Conservation (phyloP, 2,113 vertebrate genomes). For the Zootoca vivipara region DNA sequence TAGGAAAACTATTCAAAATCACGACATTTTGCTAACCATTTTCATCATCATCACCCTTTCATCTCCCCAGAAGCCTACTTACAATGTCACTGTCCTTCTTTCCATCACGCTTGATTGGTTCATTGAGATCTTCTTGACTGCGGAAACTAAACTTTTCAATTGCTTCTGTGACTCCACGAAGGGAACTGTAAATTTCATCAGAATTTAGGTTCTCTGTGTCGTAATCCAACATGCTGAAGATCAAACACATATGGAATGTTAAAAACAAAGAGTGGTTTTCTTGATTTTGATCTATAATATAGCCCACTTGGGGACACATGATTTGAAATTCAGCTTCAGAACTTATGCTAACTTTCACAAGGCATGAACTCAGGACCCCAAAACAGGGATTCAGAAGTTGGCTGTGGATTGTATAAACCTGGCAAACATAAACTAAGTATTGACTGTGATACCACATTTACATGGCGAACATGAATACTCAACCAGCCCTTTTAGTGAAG, state of each 20-base stretch:
- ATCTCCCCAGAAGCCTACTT: constrained; percentile 63
- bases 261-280: constrained; percentile 26
- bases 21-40: too few relatives aligned
- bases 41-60: not conserved
- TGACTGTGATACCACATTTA: not conserved
- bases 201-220: constrained; percentile 99
- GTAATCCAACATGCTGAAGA: constrained; percentile 94
- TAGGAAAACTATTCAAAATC: not conserved
- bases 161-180: constrained; percentile 96
- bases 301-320: constrained; percentile 11
- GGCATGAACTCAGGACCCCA: not conserved
- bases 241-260: constrained; percentile 64
- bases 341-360: not conserved
- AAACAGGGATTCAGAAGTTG: not conserved
- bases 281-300: constrained; percentile 40
- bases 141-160: constrained; percentile 99
- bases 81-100: constrained; percentile 93
- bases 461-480: not conserved
- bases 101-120: constrained; percentile 90
- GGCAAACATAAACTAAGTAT: not conserved
- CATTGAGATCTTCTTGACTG: constrained; percentile 97
- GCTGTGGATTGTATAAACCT: not conserved
- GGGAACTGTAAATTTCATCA: constrained; percentile 98
- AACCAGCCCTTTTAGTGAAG: not conserved
- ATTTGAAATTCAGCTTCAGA: constrained; percentile 18